Percentiles rank a stretch among this genome's conserved stretches.
Conservation (phyloP, 2,888 invertebrate species). For the Meliscaeva auricollis region DNA sequence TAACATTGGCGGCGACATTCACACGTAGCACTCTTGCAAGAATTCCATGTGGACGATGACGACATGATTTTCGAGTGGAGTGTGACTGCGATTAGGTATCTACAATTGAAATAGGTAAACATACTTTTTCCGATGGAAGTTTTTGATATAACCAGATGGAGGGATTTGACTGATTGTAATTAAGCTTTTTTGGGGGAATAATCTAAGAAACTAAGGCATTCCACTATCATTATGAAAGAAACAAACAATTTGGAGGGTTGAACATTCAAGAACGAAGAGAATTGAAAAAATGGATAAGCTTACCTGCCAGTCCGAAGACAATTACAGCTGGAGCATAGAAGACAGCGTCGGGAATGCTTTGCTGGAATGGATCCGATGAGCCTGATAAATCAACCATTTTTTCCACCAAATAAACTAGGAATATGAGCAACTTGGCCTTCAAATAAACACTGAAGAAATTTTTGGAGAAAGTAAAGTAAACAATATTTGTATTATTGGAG, state of each 20-base stretch:
- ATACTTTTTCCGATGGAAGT: conserved; percentile 1
- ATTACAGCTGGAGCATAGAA: conserved; percentile 94
- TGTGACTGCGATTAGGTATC: conserved; percentile 22
- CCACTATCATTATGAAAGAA: conserved; percentile 44
- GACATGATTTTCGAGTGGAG: conserved; percentile 19
- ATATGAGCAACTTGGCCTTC: neutral
- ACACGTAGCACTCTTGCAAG: conserved; percentile 46
- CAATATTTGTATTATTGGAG: neutral
- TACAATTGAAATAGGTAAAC: conserved; percentile 43
- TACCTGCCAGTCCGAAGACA: conserved; percentile 91
- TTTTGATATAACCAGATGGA: conserved; percentile 34
- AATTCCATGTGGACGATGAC: conserved; percentile 57
- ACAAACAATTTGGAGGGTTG: conserved; percentile 29
- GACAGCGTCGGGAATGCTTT: conserved; percentile 94
- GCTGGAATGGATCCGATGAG: conserved; percentile 91
- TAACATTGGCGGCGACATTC: conserved; percentile 34
- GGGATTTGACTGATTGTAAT: conserved; percentile 11
- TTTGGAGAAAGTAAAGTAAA: conserved; percentile 28
- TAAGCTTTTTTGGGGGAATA: conserved; percentile 12
- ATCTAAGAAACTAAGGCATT: conserved; percentile 51
- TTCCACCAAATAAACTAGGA: neutral
- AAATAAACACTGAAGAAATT: neutral
- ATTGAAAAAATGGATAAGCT: conserved; percentile 80
- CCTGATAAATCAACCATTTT: conserved; percentile 94
- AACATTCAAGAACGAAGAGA: conserved; percentile 42